Base-by-base conservation (phyloP, 1,140 invertebrate genomes). In the Catajapyx aquilonaris region DNA sequence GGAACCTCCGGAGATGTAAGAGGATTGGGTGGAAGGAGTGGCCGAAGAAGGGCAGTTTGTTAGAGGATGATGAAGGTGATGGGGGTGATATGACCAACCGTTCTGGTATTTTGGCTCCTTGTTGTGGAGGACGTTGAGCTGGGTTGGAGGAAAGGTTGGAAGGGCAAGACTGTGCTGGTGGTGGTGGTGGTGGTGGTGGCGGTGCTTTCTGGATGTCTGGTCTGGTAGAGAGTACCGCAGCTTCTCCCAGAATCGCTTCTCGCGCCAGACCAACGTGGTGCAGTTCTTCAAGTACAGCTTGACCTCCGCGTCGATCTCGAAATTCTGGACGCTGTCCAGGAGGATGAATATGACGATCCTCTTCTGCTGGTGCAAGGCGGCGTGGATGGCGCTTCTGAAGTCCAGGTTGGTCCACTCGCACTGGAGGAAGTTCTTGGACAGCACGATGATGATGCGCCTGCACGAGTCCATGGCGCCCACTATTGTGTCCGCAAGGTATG, bases 181-280 rank as follows among this genome's bases (percentile, higher is more conserved):
- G 33, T 39, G 18, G 23, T 19, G 18, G 35, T 17, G 18, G 41
- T 11, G 40, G 30, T 20, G 19, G 32, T 31, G 17, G 25, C 10
- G 21, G 7, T 43, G 43, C 20, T 31, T 10, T 35, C 30, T 5
- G 22, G 41, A 11, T 17, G 23, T 22, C 37, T 63, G 62, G 53
- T 86, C 80, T 16, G 84, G 84, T 71, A 91, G 75, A 38, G 78
- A 74, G 64, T 79, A 88, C 48, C 76, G 70, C 44, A 90, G 62
- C 57, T 87, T 87, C 48, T 85, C 78, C 81, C 81, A 85, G 62
- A 87, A 87, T 48, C 76, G 68, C 46, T 73, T 76, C 47, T 85
- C 81, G 36, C 78, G 77, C 78, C 79, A 85, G 49, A 76, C 66
- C 19, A 87, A 75, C 42, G 80, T 76, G 25, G 78, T 78, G 62